A percentile compares a stretch with the other conserved stretches of the same genome.
These are phyloP conservation scores for Octodonta nipae DNA, from an alignment of 2,888 invertebrate species.

Conservation along the genomic window DNA sequence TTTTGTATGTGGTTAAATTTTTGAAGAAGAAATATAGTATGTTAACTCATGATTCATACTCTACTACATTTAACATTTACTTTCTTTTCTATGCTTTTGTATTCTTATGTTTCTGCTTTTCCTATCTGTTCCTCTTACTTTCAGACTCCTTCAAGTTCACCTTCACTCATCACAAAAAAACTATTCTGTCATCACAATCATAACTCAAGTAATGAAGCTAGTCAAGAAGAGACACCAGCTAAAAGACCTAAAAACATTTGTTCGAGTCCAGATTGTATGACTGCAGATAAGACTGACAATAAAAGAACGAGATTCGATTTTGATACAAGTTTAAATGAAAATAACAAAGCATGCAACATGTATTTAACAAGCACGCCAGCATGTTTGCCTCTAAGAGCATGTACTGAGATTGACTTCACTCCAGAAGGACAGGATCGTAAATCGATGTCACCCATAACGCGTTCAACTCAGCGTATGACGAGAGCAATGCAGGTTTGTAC, in stretches of 20 bases:
- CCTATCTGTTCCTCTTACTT: constrained; percentile 10
- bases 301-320: constrained; percentile 25
- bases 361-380: constrained; percentile 36
- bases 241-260: constrained; percentile 14
- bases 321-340: constrained; percentile 21
- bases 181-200: constrained; percentile 33
- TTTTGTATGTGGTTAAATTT: too few species aligned
- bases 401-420: constrained; percentile 32
- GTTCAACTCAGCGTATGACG: constrained; percentile 73
- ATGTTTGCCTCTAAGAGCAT: constrained; percentile 22
- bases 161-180: constrained; percentile 22
- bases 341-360: constrained; percentile 7
- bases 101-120: constrained; percentile 12
- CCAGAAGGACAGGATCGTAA: constrained; percentile 46
- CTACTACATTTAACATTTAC: too few species aligned
- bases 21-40: too few species aligned
- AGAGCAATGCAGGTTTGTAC: constrained; percentile 70
- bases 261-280: constrained; percentile 5
- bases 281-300: constrained; percentile 3
- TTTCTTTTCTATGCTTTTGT: too few species aligned
- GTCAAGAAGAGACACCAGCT: constrained; percentile 19
- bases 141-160: constrained; percentile 20
- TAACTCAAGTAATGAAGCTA: constrained; percentile 26
- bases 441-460: constrained; percentile 80
- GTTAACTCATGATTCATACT: too few species aligned